Evolutionary conservation across 2,113 vertebrate species (phyloP), one percentile per base, ranked within the genome.

Genomic region (Rhineura floridana): DNA sequence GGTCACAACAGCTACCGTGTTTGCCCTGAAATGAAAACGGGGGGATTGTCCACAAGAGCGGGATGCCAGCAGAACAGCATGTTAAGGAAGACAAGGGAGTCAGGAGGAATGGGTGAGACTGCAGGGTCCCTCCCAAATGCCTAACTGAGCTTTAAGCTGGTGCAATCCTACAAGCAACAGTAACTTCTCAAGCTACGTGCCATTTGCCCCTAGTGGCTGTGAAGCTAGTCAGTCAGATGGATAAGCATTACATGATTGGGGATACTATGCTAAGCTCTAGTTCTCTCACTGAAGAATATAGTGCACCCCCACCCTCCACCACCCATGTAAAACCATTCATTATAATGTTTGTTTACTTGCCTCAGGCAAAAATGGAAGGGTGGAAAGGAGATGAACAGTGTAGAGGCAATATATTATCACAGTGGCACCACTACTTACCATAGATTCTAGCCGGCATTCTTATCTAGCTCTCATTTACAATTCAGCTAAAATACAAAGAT

Each of bases 401-500:
- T 44, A 83, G 28, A 50, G 78, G 46, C 46, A 88, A 84, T 84
- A 67, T 76, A 78, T 63, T 81, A 70, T 23, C 10, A 81, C 28
- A 80, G 30, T 2, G 73, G 90, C 46, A 91, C 52, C 30, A 4
- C 0, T 23, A 89, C 59, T 83, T 52, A 33, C 3, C 11, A 81
- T 13, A 7, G 2, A 65, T 82, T 93, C 90, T 83, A 93, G 4
- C 72, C 83, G 15, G 19, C 48, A 82, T 72, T 75, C n/a, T 88
- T 55, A 93, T 82, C 86, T 88, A 94, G n/a, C 6, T 72, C 33
- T 86, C 9, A 92, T 92, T 95, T 91, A 1, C 6, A 7, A 88
- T 80, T 91, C 36, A 89, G 19, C 11, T 79, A 39, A 91, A 90
- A 92, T 79, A 70, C 12, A 72, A 48, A 89, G 46, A 90, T 83